A percentile compares a stretch with the other conserved stretches of the same genome.
Conservation (phyloP, 2,888 invertebrate genomes). For the Phyllotreta cruciferae region DNA sequence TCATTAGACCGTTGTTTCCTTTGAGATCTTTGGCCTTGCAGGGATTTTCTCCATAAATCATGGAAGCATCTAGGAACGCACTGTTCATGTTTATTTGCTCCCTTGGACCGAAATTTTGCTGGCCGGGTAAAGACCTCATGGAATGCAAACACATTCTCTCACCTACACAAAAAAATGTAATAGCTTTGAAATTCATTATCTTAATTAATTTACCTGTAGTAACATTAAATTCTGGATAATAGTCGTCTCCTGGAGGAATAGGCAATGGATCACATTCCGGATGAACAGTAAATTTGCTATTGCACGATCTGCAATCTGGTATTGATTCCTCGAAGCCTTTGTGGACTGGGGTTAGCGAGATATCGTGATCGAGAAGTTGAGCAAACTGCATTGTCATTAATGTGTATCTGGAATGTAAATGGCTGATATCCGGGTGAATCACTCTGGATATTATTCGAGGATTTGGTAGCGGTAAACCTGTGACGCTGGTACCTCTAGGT, state of each 20-base stretch:
- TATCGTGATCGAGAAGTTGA: conserved; percentile 92
- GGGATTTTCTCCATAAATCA: conserved; percentile 87
- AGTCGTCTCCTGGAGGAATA: conserved; percentile 87
- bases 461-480: conserved; percentile 81
- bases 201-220: conserved; percentile 57
- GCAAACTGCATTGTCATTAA: conserved; percentile 96
- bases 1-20: conserved; percentile 81
- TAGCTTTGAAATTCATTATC: too few relatives aligned
- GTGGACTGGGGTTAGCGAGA: conserved; percentile 92
- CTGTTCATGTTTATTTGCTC: conserved; percentile 96
- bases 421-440: conserved; percentile 91
- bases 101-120: conserved; percentile 84
- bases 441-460: conserved; percentile 85
- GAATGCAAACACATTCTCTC: conserved; percentile 90
- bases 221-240: conserved; percentile 85
- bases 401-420: conserved; percentile 85
- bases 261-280: conserved; percentile 94
- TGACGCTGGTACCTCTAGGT: conserved; percentile 76
- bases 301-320: conserved; percentile 87
- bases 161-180: conserved; percentile 64
- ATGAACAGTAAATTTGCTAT: conserved; percentile 86
- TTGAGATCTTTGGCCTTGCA: conserved; percentile 81
- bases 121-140: conserved; percentile 92
- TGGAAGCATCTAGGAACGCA: conserved; percentile 85
- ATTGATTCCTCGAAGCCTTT: conserved; percentile 90